Conservation (phyloP, 92 coral and sea anemone species). For the Chrysogorgia sp. region DNA sequence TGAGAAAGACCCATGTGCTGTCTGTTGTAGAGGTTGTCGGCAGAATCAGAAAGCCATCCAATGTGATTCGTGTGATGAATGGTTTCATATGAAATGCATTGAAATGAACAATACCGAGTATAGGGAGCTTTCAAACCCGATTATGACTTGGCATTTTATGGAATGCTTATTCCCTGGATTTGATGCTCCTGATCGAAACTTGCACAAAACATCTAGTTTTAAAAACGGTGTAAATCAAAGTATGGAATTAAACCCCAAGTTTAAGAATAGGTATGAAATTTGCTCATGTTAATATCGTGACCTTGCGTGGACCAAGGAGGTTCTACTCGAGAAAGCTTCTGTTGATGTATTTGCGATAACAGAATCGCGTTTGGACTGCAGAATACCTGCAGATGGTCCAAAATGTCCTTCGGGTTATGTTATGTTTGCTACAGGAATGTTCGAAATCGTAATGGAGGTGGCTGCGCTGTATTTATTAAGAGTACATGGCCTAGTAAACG, state of each 20-base stretch:
- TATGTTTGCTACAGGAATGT: constrained; percentile 56
- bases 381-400: constrained; percentile 25
- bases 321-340: constrained; percentile 36
- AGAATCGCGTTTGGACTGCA: constrained; percentile 44
- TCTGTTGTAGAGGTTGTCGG: constrained; percentile 54
- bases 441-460: constrained; percentile 55
- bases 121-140: constrained; percentile 18
- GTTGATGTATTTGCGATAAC: constrained; percentile 55
- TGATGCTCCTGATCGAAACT: too few relatives aligned
- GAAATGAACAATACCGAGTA: constrained; percentile 30
- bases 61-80: constrained; percentile 50
- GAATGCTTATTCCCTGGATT: constrained; percentile 50
- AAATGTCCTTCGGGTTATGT: constrained; percentile 50
- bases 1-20: constrained; percentile 49
- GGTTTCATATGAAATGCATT: constrained; percentile 69
- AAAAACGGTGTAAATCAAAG: background rate
- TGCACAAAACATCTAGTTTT: background rate
- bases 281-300: constrained; percentile 57
- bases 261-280: constrained; percentile 56
- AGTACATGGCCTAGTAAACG: constrained; percentile 62
- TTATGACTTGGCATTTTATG: constrained; percentile 44
- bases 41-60: constrained; percentile 29
- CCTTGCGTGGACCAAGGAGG: constrained; percentile 47
- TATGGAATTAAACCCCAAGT: constrained; percentile 32
- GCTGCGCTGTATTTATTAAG: constrained; percentile 59